phyloP scores from a whole-genome alignment of 2,888 invertebrate genomes.

The Erebia ligea region DNA sequence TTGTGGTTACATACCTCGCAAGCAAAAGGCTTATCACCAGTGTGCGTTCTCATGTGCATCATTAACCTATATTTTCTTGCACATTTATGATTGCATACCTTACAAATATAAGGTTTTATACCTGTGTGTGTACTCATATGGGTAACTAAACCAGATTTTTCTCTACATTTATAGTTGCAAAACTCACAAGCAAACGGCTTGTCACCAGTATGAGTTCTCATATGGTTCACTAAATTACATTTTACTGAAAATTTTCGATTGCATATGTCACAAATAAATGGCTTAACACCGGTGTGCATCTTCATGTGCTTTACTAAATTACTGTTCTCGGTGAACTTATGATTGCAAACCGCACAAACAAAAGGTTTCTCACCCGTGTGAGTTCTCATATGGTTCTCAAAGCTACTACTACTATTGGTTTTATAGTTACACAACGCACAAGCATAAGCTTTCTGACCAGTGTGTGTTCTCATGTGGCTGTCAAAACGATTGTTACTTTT shows the following conservation, averaged over 20 bases:
- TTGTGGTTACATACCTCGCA: background rate
- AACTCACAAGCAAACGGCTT: conserved; percentile 5
- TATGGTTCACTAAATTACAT: background rate
- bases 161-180: background rate
- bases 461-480: background rate
- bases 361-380: background rate
- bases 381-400: background rate
- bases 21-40: background rate
- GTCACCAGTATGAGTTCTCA: background rate
- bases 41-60: background rate
- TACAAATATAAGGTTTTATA: background rate
- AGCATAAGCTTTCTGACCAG: background rate
- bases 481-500: background rate
- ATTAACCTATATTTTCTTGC: background rate
- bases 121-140: background rate
- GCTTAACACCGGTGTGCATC: background rate
- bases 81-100: background rate
- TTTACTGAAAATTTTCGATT: background rate
- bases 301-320: conserved; percentile 3
- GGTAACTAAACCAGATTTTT: background rate
- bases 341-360: background rate
- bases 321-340: background rate
- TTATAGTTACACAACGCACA: background rate
- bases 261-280: background rate
- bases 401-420: background rate